Evolutionary conservation across 2,888 invertebrate genomes (phyloP), one percentile per base, ranked within the genome.

Genomic region (Callyntrura guangdongensis): DNA sequence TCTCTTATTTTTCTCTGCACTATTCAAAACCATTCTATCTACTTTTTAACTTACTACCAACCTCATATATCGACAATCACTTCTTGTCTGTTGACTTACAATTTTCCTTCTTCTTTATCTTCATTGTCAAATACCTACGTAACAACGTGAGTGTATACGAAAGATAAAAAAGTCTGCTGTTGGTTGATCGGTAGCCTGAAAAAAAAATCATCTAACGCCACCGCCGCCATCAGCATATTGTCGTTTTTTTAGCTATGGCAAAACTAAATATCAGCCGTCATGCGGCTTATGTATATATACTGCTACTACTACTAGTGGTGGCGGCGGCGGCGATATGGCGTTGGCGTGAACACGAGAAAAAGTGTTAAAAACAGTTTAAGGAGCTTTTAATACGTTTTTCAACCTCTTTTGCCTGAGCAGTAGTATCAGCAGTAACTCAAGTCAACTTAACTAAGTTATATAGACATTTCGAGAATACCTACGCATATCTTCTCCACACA

Each of bases 291-390:
- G 6, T 36, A 36, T 36, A 36, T n/a, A 36, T 36, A 36, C 53
- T 47, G 47, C 47, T 47, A 53, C 53, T 53, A 53, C 53, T 53
- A 53, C 1, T 53, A 14, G 53, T 53, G 27, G 1, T 53, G 47
- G 64, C 22, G 22, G 74, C 20, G 3, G 25, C 20, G 61, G 12
- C 20, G 61, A 25, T 36, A 25, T 53, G 22, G 74, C 20, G 12
- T 12, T 22, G 61, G 12, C 20, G 61, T 36, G 45, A 69, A 45
- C 14, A 27, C 14, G 67, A 69, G 36, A 69, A 69, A 69, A 77
- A 86, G 86, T 86, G 86, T 86, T 86, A 86, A 74, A 86, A 72
- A 74, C 86, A 72, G 86, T 86, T 84, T 86, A 86, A 86, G 86
- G 45, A 74, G 86, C 72, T 86, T 72, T 86, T 86, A 86, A 64